A percentile compares a stretch with the other conserved stretches of the same genome.
phyloP scores from a whole-genome alignment of 2,797 vertebrate species.

The Pempheris klunzingeri region DNA sequence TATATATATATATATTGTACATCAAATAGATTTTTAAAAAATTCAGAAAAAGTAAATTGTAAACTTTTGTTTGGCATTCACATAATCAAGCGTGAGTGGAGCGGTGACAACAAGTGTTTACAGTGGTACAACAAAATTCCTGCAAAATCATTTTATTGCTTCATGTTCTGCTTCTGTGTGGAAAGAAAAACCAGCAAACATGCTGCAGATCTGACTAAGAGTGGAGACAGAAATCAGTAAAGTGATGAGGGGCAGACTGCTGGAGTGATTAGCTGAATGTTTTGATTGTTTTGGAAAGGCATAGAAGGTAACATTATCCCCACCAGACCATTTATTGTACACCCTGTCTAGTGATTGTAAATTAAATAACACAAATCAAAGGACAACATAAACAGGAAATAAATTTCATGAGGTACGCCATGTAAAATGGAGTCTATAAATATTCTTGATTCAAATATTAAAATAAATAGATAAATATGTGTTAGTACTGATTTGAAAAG shows the following conservation, averaged over 20 bases:
- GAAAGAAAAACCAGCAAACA: conserved; percentile 77
- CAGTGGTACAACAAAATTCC: conserved; percentile 89
- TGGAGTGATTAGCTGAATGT: conserved; percentile 74
- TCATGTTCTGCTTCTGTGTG: conserved; percentile 90
- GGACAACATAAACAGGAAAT: conserved; percentile 83
- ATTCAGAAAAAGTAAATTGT: conserved; percentile 95
- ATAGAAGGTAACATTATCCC: conserved; percentile 83
- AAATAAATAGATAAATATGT: conserved; percentile 89
- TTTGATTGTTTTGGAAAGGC: conserved; percentile 85
- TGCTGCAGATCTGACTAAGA: conserved; percentile 52
- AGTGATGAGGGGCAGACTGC: conserved; percentile 63
- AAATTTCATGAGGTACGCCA: conserved; percentile 78
- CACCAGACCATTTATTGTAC: conserved; percentile 79
- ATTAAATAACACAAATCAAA: conserved; percentile 84
- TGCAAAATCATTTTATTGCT: conserved; percentile 97
- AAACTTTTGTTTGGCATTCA: conserved; percentile 99
- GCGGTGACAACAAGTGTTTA: conserved; percentile 89
- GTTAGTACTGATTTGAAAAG: conserved; percentile 73
- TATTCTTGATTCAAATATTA: conserved; percentile 85
- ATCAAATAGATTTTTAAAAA: conserved; percentile 95
- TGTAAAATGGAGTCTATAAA: conserved; percentile 84
- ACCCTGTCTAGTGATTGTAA: conserved; percentile 82
- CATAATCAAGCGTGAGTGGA: conserved; percentile 91
- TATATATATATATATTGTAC: conserved; percentile 84
- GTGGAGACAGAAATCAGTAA: conserved; percentile 61